Evolutionary conservation across 2,888 invertebrate genomes (phyloP), one percentile per base, ranked within the genome.

Genomic region (Leptinotarsa haldemani): DNA sequence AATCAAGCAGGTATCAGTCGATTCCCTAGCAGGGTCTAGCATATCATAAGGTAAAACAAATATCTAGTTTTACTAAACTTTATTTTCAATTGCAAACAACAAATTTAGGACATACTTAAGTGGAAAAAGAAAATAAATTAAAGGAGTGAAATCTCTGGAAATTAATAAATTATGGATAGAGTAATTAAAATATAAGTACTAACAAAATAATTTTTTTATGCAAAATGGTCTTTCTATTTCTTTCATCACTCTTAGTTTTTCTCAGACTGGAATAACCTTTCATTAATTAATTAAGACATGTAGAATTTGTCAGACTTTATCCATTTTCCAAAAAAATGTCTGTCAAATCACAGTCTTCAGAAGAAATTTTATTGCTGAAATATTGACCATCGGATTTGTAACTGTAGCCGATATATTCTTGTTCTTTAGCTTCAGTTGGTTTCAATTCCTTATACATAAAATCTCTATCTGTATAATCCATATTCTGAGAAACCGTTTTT

Each of bases 241-340:
- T 56, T 52, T 18, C 3, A 52, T 4, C 7, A 52, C 9, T 13
- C 22, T 15, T 13, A 4, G 22, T 4, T 25, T 15, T 56, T 22
- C 48, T 25, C 20, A 69, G 5, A 48, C 40, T 40, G 40, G 9
- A 40, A 40, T 16, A 61, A 18, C 52, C 30, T 40, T 61, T 61
- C 30, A 61, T n/a, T n/a, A 40, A 12, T 40, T 9, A 40, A 12
- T 40, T 40, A 40, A 40, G 2, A 40, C 40, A 40, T 40, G 40
- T 40, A 40, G 40, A 40, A 40, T 40, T 40, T 40, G 9, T 40
- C 7, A 9, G 9, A 25, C 18, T 82, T 75, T 83, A 63, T 22
- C 76, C 82, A 78, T 83, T 81, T 80, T 86, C 85, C 40, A 82
- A 64, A 82, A 86, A 86, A 40, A 86, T 82, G 77, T 82, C 72